phyloP scores from a whole-genome alignment of 2,888 invertebrate species.

The Drosophila austrosaltans region DNA sequence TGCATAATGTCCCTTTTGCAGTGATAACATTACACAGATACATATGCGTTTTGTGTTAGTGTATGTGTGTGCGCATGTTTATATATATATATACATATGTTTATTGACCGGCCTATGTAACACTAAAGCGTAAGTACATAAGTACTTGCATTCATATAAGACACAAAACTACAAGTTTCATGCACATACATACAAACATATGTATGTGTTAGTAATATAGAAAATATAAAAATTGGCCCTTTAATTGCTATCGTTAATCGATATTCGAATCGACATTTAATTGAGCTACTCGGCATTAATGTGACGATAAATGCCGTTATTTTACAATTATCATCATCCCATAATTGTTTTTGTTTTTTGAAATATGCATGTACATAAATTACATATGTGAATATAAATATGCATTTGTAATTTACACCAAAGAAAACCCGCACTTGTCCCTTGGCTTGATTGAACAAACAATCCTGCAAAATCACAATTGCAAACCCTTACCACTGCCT shows the following conservation, averaged over 20 bases:
- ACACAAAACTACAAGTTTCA: background rate
- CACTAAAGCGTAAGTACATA: conserved; percentile 19
- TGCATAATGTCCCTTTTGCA: conserved; percentile 64
- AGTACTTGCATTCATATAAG: conserved; percentile 37
- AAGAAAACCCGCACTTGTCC: no score
- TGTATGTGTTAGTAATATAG: no score
- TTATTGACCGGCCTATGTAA: background rate
- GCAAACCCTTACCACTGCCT: background rate
- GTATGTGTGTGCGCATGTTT: conserved; percentile 52
- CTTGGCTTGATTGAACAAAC: no score
- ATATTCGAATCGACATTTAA: background rate
- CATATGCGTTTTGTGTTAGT: conserved; percentile 31
- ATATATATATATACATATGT: conserved; percentile 23
- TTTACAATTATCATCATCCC: background rate
- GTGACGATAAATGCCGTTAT: background rate
- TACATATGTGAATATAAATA: conserved; percentile 20
- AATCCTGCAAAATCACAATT: background rate
- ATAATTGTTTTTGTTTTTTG: conserved; percentile 12
- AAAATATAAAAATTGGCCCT: background rate
- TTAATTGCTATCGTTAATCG: conserved; percentile 21
- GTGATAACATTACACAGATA: conserved; percentile 46
- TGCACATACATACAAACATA: no score
- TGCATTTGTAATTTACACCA: conserved; percentile 43
- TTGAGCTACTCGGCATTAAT: no score
- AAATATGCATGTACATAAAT: background rate